A percentile compares a stretch with the other conserved stretches of the same genome.
phyloP scores from a whole-genome alignment of 30 jellyfish, hydroid and myxozoan genomes.

The Aurelia aurita complex sp. Pacific region DNA sequence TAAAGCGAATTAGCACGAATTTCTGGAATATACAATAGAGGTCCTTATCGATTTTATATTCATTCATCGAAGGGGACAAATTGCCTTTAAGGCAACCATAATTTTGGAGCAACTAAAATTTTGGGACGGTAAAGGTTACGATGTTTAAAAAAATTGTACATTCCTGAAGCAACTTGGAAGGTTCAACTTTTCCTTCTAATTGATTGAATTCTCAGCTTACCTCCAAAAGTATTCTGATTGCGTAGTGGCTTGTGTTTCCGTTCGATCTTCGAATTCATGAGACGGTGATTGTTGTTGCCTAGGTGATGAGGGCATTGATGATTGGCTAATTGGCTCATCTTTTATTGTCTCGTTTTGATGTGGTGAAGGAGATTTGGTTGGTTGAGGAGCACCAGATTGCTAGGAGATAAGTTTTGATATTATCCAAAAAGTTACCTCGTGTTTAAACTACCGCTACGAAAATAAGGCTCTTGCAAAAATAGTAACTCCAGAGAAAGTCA shows the following conservation, averaged over 20 bases:
- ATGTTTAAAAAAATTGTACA: not conserved
- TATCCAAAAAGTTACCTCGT: too few relatives aligned
- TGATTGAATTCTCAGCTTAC: not conserved
- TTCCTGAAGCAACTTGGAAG: not conserved
- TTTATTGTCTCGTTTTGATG: slow-evolving; percentile 1
- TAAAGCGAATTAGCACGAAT: too few relatives aligned
- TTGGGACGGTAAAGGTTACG: too few relatives aligned
- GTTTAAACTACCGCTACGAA: too few relatives aligned
- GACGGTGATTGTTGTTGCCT: slow-evolving; percentile 12
- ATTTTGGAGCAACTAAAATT: too few relatives aligned
- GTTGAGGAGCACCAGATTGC: not conserved
- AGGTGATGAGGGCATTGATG: slow-evolving; percentile 8
- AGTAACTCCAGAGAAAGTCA: too few relatives aligned
- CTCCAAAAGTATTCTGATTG: slow-evolving; percentile 51
- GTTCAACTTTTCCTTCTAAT: not conserved
- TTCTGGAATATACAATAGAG: too few relatives aligned
- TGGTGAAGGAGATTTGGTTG: not conserved
- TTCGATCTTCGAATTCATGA: slow-evolving; percentile 21
- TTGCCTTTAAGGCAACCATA: too few relatives aligned
- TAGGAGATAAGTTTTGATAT: not conserved
- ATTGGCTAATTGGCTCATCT: slow-evolving; percentile 3
- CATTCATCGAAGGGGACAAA: too few relatives aligned
- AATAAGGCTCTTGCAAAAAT: too few relatives aligned
- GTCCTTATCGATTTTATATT: too few relatives aligned
- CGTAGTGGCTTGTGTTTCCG: slow-evolving; percentile 15